Percentiles rank a stretch among this genome's conserved stretches.
Conservation (phyloP, 2,113 vertebrate species). For the Progne subis region DNA sequence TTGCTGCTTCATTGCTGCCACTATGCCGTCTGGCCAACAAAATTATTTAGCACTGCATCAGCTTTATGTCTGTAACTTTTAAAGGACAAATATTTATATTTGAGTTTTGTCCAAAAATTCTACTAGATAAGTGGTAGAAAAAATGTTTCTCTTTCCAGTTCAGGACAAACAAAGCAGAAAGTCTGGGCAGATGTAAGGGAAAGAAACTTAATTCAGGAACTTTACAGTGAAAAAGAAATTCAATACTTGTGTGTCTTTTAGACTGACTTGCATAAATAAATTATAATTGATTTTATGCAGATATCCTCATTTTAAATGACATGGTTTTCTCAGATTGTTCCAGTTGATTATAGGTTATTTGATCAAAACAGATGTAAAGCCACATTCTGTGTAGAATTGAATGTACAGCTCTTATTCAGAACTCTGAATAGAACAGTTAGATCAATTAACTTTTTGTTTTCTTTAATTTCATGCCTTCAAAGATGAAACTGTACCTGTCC, state of each 20-base stretch:
- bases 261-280: not conserved
- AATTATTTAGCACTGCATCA: constrained; percentile 9
- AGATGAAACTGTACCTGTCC: not conserved
- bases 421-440: not conserved
- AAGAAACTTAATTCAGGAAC: not conserved
- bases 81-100: constrained; percentile 36
- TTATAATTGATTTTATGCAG: not conserved
- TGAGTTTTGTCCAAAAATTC: constrained; percentile 10
- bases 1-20: no score
- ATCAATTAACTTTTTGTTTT: not conserved
- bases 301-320: not conserved
- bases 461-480: not conserved
- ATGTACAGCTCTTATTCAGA: not conserved
- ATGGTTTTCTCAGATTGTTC: not conserved
- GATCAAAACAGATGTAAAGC: not conserved
- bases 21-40: constrained; percentile 16
- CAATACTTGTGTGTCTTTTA: not conserved
- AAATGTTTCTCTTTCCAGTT: not conserved
- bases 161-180: not conserved
- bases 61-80: constrained; percentile 21
- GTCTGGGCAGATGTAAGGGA: not conserved
- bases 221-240: not conserved
- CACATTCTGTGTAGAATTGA: not conserved
- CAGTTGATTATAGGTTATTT: not conserved
- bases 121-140: not conserved